phyloP scores from a whole-genome alignment of 2,888 invertebrate genomes.

The Iphiclides podalirius region DNA sequence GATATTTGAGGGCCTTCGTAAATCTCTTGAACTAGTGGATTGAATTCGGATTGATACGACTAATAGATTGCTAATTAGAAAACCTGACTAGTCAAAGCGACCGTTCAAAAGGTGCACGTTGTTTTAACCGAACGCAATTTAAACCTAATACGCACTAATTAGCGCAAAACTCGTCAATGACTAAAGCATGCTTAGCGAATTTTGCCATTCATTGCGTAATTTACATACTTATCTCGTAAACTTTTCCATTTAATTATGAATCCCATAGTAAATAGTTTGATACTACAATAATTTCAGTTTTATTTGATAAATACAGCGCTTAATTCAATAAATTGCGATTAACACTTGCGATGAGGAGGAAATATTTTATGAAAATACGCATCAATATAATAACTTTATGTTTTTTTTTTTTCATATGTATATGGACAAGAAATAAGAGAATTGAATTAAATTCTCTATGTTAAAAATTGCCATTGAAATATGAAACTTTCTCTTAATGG shows the following conservation, averaged over 20 bases:
- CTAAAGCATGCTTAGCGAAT: not conserved
- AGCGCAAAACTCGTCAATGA: not conserved
- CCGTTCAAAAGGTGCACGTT: conserved; percentile 24
- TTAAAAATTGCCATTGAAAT: conserved; percentile 18
- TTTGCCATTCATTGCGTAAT: not conserved
- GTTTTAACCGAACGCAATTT: conserved; percentile 1
- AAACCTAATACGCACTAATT: conserved; percentile 4
- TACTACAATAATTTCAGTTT: too few species aligned
- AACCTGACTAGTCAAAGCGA: conserved; percentile 29
- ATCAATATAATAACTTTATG: too few species aligned
- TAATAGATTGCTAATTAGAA: conserved; percentile 34
- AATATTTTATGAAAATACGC: too few species aligned
- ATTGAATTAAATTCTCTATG: not conserved
- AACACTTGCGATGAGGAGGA: too few species aligned
- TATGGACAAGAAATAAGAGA: too few species aligned
- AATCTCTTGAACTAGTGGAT: conserved; percentile 16
- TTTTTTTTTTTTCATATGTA: too few species aligned
- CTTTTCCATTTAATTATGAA: too few species aligned
- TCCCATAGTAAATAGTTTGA: too few species aligned
- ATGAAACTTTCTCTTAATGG: conserved; percentile 15
- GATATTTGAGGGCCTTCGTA: conserved; percentile 11
- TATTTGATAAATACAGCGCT: too few species aligned
- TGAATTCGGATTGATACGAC: conserved; percentile 28
- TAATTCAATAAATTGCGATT: too few species aligned
- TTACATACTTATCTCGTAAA: too few species aligned